Evolutionary conservation across 1,140 invertebrate species (phyloP).

Genomic region (Papilio helenus): DNA sequence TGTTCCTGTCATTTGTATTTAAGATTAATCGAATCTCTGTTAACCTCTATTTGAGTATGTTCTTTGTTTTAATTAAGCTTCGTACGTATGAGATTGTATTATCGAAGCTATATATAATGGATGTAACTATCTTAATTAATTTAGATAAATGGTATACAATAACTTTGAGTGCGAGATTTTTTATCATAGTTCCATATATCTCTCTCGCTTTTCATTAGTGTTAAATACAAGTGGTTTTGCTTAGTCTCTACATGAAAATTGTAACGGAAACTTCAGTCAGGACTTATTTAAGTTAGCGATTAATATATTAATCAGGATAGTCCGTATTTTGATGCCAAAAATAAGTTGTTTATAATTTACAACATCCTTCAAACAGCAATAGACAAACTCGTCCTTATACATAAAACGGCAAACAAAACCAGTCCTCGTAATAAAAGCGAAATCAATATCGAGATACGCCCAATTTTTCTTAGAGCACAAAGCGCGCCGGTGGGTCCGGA

Average conservation of each 20-base stretch:
- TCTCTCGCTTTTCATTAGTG: neutral
- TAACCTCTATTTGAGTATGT: slow-evolving; percentile 29
- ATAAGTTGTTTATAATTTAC: no score
- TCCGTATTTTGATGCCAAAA: no score
- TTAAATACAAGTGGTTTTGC: no score
- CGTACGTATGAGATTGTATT: slow-evolving; percentile 6
- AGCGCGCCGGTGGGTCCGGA: slow-evolving; percentile 55
- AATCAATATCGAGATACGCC: slow-evolving; percentile 51
- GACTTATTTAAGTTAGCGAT: no score
- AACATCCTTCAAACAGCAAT: neutral
- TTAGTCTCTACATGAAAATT: no score
- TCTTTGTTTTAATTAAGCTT: slow-evolving; percentile 36
- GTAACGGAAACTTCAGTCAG: no score
- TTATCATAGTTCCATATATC: neutral
- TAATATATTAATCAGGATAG: no score
- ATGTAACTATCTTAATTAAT: slow-evolving; percentile 24
- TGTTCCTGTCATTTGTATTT: slow-evolving; percentile 16
- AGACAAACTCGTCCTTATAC: neutral
- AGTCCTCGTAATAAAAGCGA: slow-evolving; percentile 43
- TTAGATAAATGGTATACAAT: neutral
- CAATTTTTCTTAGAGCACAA: slow-evolving; percentile 54
- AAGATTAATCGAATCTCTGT: slow-evolving; percentile 22
- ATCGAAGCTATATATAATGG: slow-evolving; percentile 16
- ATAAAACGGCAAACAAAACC: slow-evolving; percentile 14
- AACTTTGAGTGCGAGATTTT: neutral